Conservation (phyloP, 2,113 vertebrate genomes). For the Mugil cephalus region DNA sequence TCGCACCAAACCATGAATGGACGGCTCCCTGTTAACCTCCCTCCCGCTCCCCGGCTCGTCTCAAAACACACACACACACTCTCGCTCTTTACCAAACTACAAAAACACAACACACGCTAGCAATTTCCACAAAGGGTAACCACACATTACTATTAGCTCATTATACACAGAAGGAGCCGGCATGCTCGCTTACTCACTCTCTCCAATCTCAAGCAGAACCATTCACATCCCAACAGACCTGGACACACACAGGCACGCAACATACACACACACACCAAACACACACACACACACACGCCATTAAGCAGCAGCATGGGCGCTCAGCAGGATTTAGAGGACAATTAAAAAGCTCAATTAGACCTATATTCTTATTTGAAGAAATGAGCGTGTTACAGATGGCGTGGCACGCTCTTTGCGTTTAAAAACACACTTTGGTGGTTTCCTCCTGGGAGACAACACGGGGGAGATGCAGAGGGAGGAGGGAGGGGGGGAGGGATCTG, state of each 20-base stretch:
- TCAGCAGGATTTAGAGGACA: slow-evolving; percentile 78
- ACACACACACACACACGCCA: slow-evolving; percentile 37
- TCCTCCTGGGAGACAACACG: slow-evolving; percentile 51
- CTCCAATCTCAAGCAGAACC: slow-evolving; percentile 38
- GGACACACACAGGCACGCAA: slow-evolving; percentile 34
- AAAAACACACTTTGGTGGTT: slow-evolving; percentile 63
- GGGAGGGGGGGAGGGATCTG: slow-evolving; percentile 39
- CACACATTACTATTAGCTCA: slow-evolving; percentile 55
- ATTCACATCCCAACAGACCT: slow-evolving; percentile 48
- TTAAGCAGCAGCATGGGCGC: slow-evolving; percentile 72
- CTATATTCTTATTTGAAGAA: slow-evolving; percentile 70
- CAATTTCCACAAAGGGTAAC: slow-evolving; percentile 59
- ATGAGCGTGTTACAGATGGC: slow-evolving; percentile 67
- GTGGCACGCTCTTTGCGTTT: slow-evolving; percentile 47
- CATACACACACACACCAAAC: slow-evolving; percentile 17
- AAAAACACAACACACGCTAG: slow-evolving; percentile 43
- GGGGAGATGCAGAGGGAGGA: slow-evolving; percentile 35
- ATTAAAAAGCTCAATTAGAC: slow-evolving; percentile 80
- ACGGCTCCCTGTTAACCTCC: slow-evolving; percentile 7
- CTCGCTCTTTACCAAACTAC: slow-evolving; percentile 1
- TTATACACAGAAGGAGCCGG: slow-evolving; percentile 46
- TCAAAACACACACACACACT: slow-evolving; percentile 29
- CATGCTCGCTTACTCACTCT: slow-evolving; percentile 35
- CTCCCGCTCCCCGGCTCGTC: slow-evolving; percentile 23
- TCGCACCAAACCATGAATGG: slow-evolving; percentile 2